Base-by-base conservation (phyloP, 1,140 invertebrate species). In the Wiebesia pumilae region DNA sequence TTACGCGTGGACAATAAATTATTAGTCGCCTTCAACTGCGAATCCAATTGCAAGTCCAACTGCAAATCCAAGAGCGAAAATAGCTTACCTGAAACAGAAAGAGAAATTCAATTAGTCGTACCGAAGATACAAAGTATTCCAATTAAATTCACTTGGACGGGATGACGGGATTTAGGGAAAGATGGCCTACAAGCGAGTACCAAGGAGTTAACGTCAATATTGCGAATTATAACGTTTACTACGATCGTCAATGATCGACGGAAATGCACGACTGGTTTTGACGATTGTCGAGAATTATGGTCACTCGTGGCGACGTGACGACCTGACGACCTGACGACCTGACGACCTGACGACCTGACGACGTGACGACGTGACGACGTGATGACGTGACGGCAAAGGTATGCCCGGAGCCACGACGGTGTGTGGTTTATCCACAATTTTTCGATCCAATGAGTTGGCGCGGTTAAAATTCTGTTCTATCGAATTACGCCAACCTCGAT, bases 241-340 rank as follows among this genome's bases (percentile, higher is more conserved):
- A 85, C 81, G 85, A 79, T 81, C 87, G 62, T 71, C 73, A 67
- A 85, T 69, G 86, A 80, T 77, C 83, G 83, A 86, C 87, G 71
- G 87, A 84, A 78, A 88, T 88, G 89, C 88, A 88, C 85, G 89
- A 88, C 78, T 86, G 84, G 40, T n/a, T 54, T 87, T 71, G 82
- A 87, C 67, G 47, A 88, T 24, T 86, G 85, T 87, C 27, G 33
- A 38, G 30, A 54, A 71, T 58, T 71, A 73, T 21, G 30, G 30
- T 30, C 84, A 67, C 84, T 86, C 83, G 77, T 38, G 51, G 78
- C n/a, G n/a, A n/a, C n/a, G n/a, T 71, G 67, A 83, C 47, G 58
- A 73, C 75, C n/a, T n/a, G n/a, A n/a, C n/a, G n/a, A n/a, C n/a
- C n/a, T n/a, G n/a, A n/a, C n/a, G n/a, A n/a, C n/a, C n/a, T n/a